phyloP scores from a whole-genome alignment of 2,888 invertebrate genomes.

The Eristalinus sepulchralis region DNA sequence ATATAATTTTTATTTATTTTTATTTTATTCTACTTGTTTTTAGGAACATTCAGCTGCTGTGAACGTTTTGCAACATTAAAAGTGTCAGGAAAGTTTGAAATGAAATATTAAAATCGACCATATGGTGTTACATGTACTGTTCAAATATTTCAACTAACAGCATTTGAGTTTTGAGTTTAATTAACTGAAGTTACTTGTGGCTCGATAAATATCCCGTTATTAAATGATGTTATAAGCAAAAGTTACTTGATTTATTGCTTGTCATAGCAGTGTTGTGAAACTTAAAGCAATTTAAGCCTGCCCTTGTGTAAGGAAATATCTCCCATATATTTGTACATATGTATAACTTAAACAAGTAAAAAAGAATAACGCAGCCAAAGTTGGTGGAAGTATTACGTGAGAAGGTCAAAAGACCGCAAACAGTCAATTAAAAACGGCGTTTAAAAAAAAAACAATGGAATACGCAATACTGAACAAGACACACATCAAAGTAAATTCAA shows the following conservation, averaged over 20 bases:
- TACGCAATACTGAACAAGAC: slow-evolving; percentile 41
- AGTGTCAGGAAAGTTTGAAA: slow-evolving; percentile 49
- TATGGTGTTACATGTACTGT: slow-evolving; percentile 51
- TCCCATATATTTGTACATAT: background rate
- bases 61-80: slow-evolving; percentile 24
- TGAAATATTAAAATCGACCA: slow-evolving; percentile 58
- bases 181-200: slow-evolving; percentile 42
- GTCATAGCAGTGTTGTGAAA: slow-evolving; percentile 30
- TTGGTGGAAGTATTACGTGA: slow-evolving; percentile 7
- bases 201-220: slow-evolving; percentile 43
- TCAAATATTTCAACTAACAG: slow-evolving; percentile 32
- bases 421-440: slow-evolving; percentile 54
- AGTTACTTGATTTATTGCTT: slow-evolving; percentile 60
- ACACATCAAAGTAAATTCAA: slow-evolving; percentile 25
- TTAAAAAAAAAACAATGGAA: slow-evolving; percentile 45
- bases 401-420: slow-evolving; percentile 38
- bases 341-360: background rate
- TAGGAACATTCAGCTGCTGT: slow-evolving; percentile 20
- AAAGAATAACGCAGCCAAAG: background rate
- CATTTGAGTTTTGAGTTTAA: slow-evolving; percentile 51
- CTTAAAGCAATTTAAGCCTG: slow-evolving; percentile 27
- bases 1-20: background rate
- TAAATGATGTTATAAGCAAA: slow-evolving; percentile 53
- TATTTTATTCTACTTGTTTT: slow-evolving; percentile 4
- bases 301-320: background rate